phyloP scores from a whole-genome alignment of 2,797 vertebrate genomes.

The Gallinago solitaria region DNA sequence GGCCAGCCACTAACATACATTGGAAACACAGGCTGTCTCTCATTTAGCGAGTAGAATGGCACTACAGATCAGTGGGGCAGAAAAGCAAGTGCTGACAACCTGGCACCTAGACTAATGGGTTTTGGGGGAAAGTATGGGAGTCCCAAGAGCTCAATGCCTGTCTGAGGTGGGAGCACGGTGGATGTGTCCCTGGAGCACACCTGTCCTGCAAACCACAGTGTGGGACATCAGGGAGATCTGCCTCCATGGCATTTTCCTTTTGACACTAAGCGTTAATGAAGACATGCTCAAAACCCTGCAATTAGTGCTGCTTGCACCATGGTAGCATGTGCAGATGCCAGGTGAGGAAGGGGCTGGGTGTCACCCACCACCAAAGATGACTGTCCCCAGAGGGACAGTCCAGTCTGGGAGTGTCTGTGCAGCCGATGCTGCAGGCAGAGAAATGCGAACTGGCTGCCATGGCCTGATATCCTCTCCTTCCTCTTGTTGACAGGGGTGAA shows the following conservation, averaged over 20 bases:
- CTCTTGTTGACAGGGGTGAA: neutral
- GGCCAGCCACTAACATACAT: neutral
- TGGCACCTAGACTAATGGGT: too few species aligned
- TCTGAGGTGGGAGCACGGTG: neutral
- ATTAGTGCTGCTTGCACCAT: neutral
- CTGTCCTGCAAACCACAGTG: neutral
- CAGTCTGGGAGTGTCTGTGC: neutral
- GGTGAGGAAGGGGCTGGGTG: neutral
- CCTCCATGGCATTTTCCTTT: neutral
- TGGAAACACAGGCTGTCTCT: neutral
- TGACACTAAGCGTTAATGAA: neutral
- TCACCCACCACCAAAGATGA: neutral
- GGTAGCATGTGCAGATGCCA: neutral
- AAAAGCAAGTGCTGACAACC: neutral
- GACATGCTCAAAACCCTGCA: neutral
- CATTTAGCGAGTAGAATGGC: accelerated
- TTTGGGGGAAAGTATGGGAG: neutral
- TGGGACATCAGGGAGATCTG: neutral
- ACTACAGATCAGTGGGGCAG: neutral
- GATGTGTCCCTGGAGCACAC: neutral
- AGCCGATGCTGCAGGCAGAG: neutral
- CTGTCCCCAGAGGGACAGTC: neutral
- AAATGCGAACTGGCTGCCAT: neutral
- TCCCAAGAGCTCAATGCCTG: neutral
- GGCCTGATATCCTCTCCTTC: neutral